These are phyloP conservation scores for Triplophysa bombifrons DNA, from an alignment of 2,797 vertebrate genomes.

Conservation along the genomic window DNA sequence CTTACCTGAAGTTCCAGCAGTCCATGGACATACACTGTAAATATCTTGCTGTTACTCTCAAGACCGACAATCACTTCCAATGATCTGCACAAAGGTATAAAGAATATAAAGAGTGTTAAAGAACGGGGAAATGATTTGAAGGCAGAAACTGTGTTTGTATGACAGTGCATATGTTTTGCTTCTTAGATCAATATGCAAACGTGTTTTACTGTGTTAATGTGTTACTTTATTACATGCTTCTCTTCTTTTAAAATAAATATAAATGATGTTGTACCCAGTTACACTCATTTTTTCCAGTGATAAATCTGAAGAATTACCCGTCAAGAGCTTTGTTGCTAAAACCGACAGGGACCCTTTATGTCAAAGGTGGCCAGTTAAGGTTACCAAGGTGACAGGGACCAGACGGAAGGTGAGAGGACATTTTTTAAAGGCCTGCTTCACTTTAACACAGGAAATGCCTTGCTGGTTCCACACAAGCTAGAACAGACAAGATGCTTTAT, in stretches of 20 bases:
- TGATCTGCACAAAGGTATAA: slow-evolving; percentile 74
- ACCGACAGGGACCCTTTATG: slow-evolving; percentile 59
- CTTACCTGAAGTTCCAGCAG: slow-evolving; percentile 93
- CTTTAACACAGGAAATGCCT: slow-evolving; percentile 80
- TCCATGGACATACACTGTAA: slow-evolving; percentile 89
- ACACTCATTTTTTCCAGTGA: background rate
- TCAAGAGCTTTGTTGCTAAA: slow-evolving; percentile 36
- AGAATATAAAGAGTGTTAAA: slow-evolving; percentile 21
- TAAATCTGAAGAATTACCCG: background rate
- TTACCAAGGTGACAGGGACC: slow-evolving; percentile 69
- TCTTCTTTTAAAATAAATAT: background rate
- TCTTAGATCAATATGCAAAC: background rate
- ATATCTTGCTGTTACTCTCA: slow-evolving; percentile 92
- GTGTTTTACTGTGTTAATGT: too few relatives aligned
- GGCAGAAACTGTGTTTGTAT: too few relatives aligned
- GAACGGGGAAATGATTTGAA: too few relatives aligned
- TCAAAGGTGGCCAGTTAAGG: slow-evolving; percentile 75
- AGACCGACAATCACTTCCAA: slow-evolving; percentile 91
- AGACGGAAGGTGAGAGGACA: slow-evolving; percentile 66
- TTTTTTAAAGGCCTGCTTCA: slow-evolving; percentile 68
- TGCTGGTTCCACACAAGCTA: slow-evolving; percentile 72
- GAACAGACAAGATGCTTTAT: slow-evolving; percentile 74
- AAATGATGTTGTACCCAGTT: background rate
- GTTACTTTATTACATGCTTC: too few relatives aligned
- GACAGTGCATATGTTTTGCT: background rate